Conservation (phyloP, 2,113 vertebrate genomes). For the Halichoerus grypus region DNA sequence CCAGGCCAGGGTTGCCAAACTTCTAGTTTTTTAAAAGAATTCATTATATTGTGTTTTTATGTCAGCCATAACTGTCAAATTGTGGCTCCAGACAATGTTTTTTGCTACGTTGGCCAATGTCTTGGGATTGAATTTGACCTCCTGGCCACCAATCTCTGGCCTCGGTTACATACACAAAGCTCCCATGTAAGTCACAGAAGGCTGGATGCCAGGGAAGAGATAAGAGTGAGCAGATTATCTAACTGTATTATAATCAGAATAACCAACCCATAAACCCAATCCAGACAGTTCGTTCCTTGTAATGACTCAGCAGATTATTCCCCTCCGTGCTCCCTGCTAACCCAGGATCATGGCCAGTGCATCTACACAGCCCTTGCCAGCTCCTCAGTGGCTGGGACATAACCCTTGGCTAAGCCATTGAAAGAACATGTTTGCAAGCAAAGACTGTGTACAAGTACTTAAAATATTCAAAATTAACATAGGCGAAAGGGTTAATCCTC, state of each 20-base stretch:
- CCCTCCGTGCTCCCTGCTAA: accelerated
- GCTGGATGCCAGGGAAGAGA: neutral
- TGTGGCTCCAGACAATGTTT: neutral
- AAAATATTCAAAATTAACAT: slow-evolving; percentile 29
- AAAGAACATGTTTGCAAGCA: neutral
- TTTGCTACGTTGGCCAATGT: neutral
- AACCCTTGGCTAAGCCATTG: neutral
- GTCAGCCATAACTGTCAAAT: neutral
- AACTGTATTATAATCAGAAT: neutral
- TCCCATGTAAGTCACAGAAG: neutral
- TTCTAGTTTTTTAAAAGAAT: neutral
- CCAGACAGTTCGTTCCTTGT: neutral
- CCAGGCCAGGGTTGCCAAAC: neutral
- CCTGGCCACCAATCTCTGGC: neutral
- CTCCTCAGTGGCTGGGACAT: neutral
- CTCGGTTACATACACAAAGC: neutral
- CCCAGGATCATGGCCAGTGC: accelerated
- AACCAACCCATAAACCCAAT: neutral
- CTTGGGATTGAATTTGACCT: neutral
- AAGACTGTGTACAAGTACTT: neutral
- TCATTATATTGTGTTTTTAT: neutral
- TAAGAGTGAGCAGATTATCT: neutral
- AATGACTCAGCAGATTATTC: neutral
- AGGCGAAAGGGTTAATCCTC: neutral
- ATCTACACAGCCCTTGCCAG: neutral